Evolutionary conservation across 2,797 vertebrate genomes (phyloP).

Genomic region (Hypotaenidia philippensis): DNA sequence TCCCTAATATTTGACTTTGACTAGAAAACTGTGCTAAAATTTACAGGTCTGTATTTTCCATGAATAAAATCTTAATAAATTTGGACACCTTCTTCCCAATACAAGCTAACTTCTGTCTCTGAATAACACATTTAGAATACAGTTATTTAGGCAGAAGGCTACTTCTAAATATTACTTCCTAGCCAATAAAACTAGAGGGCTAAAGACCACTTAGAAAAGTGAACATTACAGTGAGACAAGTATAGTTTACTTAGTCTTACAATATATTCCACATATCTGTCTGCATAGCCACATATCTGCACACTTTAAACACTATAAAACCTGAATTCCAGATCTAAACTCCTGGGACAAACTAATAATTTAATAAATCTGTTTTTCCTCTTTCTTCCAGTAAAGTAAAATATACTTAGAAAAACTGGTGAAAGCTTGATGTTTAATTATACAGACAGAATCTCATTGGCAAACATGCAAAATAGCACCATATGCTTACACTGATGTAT

Average conservation of each 20-base stretch:
- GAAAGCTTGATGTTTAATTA: not conserved
- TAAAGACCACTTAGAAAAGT: not conserved
- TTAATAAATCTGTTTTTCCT: not conserved
- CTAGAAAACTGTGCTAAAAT: not conserved
- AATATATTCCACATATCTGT: fast-evolving
- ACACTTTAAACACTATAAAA: not conserved
- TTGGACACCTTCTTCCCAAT: not conserved
- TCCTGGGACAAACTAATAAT: not conserved
- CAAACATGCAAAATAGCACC: fast-evolving
- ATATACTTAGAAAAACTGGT: not conserved
- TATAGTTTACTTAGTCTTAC: not conserved
- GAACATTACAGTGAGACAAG: not conserved
- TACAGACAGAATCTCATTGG: not conserved
- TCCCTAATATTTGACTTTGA: not conserved
- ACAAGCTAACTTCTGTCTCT: not conserved
- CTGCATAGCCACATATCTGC: not conserved
- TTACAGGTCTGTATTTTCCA: not conserved
- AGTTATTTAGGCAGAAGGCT: not conserved
- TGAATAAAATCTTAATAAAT: not conserved
- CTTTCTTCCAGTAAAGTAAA: not conserved
- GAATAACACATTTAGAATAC: not conserved
- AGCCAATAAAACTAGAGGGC: not conserved
- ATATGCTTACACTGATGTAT: not conserved
- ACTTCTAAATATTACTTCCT: not conserved
- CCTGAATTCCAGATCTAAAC: not conserved